Percentiles rank a stretch among this genome's conserved stretches.
Evolutionary conservation across 2,888 invertebrate species (phyloP).

Genomic region (Orchesella flavescens): DNA sequence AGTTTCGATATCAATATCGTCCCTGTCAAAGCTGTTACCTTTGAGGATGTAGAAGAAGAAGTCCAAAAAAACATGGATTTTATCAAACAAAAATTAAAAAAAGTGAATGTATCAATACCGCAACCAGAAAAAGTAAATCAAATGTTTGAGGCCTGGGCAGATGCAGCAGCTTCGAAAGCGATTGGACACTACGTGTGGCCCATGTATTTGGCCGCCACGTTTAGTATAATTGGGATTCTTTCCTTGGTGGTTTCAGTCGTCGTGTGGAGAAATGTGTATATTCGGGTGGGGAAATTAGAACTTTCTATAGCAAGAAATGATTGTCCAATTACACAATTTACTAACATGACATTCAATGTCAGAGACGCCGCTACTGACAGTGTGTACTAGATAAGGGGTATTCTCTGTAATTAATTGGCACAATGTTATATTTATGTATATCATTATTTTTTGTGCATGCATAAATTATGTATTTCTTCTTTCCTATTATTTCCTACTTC

Average conservation of each 20-base stretch:
- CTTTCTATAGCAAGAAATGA: slow-evolving; percentile 3
- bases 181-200: too few species aligned
- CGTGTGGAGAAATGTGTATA: slow-evolving; percentile 34
- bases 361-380: neutral
- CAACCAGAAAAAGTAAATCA: neutral
- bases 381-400: slow-evolving; percentile 2
- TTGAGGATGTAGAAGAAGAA: neutral
- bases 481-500: too few species aligned
- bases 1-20: slow-evolving; percentile 17
- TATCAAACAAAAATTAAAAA: neutral
- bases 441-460: too few species aligned
- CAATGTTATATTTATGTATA: too few species aligned
- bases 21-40: slow-evolving; percentile 15
- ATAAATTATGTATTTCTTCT: too few species aligned
- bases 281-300: slow-evolving; percentile 44
- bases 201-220: slow-evolving; percentile 14
- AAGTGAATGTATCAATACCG: neutral
- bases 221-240: slow-evolving; percentile 1
- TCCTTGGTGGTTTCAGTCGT: slow-evolving; percentile 9
- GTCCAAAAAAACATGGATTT: too few species aligned
- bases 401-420: too few species aligned
- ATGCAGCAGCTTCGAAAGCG: too few species aligned
- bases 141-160: neutral
- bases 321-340: too few species aligned
- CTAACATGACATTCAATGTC: neutral